A percentile compares a stretch with the other conserved stretches of the same genome.
Evolutionary conservation across 1,140 invertebrate genomes (phyloP).

Genomic region (Glomeris maerens): DNA sequence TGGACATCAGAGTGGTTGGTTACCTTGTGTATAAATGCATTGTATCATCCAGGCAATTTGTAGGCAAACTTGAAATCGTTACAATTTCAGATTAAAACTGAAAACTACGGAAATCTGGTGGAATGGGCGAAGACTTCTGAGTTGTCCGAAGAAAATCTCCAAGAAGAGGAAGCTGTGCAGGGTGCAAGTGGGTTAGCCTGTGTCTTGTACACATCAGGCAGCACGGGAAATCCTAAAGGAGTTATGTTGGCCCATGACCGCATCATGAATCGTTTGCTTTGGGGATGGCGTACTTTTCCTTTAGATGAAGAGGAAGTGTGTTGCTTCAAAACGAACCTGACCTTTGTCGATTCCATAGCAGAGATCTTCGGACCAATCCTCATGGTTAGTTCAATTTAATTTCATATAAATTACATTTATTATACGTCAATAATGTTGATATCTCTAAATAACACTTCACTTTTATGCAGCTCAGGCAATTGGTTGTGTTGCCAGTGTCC

Average conservation of each 20-base stretch:
- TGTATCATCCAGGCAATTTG: background rate
- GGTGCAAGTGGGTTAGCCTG: constrained; percentile 38
- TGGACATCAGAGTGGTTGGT: background rate
- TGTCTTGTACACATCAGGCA: constrained; percentile 82
- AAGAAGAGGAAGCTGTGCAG: background rate
- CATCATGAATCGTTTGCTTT: constrained; percentile 59
- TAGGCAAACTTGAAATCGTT: background rate
- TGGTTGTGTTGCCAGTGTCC: background rate
- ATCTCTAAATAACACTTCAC: no score
- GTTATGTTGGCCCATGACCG: constrained; percentile 66
- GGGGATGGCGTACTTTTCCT: constrained; percentile 68
- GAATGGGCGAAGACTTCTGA: constrained; percentile 8
- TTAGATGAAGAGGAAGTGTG: constrained; percentile 48
- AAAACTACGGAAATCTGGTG: background rate
- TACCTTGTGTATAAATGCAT: constrained; percentile 3
- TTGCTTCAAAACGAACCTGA: constrained; percentile 73
- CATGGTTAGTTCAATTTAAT: no score
- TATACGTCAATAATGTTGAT: no score
- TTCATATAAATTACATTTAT: no score
- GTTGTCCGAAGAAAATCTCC: background rate
- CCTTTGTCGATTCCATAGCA: constrained; percentile 71
- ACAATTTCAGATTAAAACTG: constrained; percentile 4
- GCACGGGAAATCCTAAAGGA: constrained; percentile 84
- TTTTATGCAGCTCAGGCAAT: background rate
- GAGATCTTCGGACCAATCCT: constrained; percentile 76